Evolutionary conservation across 2,797 vertebrate genomes (phyloP).

Genomic region (Coendou prehensilis): DNA sequence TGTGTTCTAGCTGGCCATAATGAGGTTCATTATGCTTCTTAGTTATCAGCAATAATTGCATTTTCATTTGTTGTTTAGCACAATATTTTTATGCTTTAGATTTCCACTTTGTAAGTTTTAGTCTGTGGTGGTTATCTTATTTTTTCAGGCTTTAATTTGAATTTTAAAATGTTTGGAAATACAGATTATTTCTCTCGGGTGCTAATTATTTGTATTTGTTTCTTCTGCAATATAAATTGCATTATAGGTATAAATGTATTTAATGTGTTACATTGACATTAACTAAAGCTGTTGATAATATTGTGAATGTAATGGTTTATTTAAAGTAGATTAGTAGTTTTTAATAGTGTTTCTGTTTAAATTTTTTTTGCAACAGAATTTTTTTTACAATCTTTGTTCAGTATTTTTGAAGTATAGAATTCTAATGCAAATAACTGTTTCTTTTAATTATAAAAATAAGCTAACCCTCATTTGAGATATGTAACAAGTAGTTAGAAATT

Average conservation of each 20-base stretch:
- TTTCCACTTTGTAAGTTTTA: conserved; percentile 53
- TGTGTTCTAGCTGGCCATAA: neutral
- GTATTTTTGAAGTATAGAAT: conserved; percentile 45
- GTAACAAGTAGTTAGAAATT: neutral
- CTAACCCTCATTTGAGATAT: neutral
- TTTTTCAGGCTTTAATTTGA: conserved; percentile 60
- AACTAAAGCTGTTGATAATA: conserved; percentile 61
- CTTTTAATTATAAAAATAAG: conserved; percentile 51
- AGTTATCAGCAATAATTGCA: neutral
- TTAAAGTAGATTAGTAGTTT: conserved; percentile 56
- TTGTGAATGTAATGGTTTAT: conserved; percentile 47
- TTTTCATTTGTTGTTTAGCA: conserved; percentile 26
- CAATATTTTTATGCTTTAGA: conserved; percentile 1
- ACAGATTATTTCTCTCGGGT: conserved; percentile 52
- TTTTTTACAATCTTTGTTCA: conserved; percentile 41
- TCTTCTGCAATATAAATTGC: conserved; percentile 22
- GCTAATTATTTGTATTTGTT: conserved; percentile 71
- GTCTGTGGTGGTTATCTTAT: conserved; percentile 20
- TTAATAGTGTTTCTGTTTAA: conserved; percentile 54
- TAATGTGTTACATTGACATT: conserved; percentile 50
- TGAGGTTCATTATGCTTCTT: neutral
- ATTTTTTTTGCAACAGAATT: conserved; percentile 46
- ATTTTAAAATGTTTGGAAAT: conserved; percentile 70
- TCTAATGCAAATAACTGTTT: conserved; percentile 19
- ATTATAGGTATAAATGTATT: conserved; percentile 43